Evolutionary conservation across 2,113 vertebrate genomes (phyloP), one percentile per base, ranked within the genome.

Genomic region (Colistium nudipinnis): DNA sequence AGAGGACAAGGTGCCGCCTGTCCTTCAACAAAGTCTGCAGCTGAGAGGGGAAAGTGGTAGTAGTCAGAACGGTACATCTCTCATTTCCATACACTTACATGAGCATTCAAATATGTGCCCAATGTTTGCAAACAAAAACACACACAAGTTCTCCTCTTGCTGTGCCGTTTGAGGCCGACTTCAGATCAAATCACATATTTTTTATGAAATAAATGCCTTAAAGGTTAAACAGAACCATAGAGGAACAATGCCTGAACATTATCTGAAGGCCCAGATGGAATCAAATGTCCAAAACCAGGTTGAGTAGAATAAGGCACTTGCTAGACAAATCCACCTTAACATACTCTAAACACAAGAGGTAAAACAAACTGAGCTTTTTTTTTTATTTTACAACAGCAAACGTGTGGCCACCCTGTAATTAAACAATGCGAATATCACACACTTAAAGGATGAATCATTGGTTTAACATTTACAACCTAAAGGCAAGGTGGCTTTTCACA

Each of bases 281-380:
- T 53, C 38, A 62, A 36, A 70, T 33, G n/a, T 67, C 54, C 17
- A 39, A 72, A 53, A 78, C 67, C 60, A 53, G 57, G 60, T 44
- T 36, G 67, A 71, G 62, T 56, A 78, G 82, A 70, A 74, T 89
- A 91, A 90, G 90, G 88, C 90, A 91, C 90, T 90, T 87, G 63
- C 82, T 85, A 64, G 66, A 80, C 78, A 72, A 73, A 76, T 59
- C 70, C 59, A 83, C 78, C 30, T 27, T 16, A 52, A 82, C 65
- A 24, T 60, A 69, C 27, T 61, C 68, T 61, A 71, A 84, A 81
- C 59, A 78, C 35, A 52, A 10, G 25, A 10, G 31, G 20, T 60
- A 57, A 39, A 69, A 83, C 43, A 0, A 86, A 78, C 70, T 60
- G 13, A 78, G 47, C 27, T 41, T 79, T 67, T 31, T 35, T 68